Conservation (phyloP, 2,797 vertebrate species). For the Aphelocoma californica region DNA sequence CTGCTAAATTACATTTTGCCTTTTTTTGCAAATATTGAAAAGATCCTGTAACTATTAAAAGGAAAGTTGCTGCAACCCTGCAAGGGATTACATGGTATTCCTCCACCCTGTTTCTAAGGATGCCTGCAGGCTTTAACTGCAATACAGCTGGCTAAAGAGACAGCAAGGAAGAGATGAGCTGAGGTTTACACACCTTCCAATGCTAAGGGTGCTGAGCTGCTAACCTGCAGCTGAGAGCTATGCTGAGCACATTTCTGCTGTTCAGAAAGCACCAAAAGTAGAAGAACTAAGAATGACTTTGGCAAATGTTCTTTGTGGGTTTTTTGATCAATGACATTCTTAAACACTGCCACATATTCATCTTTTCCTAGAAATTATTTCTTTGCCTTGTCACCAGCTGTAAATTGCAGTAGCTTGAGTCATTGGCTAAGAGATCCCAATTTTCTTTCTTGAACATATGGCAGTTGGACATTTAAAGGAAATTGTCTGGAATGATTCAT, state of each 20-base stretch:
- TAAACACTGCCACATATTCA: not conserved
- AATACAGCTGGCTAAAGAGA: not conserved
- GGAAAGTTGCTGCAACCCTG: not conserved
- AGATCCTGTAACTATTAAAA: not conserved
- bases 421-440: not conserved
- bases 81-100: not conserved
- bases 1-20: not conserved
- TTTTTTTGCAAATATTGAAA: not conserved
- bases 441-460: not conserved
- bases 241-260: not conserved
- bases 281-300: not conserved
- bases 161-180: not conserved
- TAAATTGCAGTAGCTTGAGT: constrained; percentile 22
- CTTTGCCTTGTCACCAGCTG: not conserved
- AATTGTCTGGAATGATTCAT: constrained; percentile 10
- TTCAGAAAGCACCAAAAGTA: not conserved
- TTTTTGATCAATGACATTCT: not conserved
- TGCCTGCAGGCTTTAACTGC: not conserved
- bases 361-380: constrained; percentile 32
- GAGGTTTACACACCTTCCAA: not conserved
- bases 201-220: not conserved
- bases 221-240: not conserved
- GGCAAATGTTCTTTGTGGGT: not conserved
- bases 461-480: not conserved
- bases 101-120: not conserved